Percentiles rank a stretch among this genome's conserved stretches.
These are phyloP conservation scores for Tholera decimalis DNA, from an alignment of 2,888 invertebrate species.

Conservation along the genomic window DNA sequence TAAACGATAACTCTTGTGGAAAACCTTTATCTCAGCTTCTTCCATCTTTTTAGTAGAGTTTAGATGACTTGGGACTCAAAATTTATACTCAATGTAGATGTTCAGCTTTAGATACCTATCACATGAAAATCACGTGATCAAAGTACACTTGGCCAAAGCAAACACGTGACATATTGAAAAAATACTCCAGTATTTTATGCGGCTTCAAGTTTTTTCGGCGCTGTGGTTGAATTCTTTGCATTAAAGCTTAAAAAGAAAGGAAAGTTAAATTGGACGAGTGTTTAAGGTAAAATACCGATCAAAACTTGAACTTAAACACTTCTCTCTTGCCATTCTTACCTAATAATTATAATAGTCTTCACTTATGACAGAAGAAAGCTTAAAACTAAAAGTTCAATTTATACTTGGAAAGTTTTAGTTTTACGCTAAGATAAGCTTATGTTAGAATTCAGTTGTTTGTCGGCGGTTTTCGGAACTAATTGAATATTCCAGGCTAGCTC, in stretches of 20 bases:
- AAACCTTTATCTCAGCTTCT: conserved; percentile 1
- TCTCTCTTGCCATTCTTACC: neutral
- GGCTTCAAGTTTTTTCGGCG: neutral
- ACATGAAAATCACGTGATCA: too few species aligned
- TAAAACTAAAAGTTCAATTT: neutral
- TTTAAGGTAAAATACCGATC: neutral
- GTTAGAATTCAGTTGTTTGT: neutral
- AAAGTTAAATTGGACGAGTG: neutral
- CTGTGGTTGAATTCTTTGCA: too few species aligned
- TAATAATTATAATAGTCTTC: neutral
- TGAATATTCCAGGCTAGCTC: neutral
- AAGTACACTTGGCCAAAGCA: neutral
- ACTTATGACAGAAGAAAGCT: neutral
- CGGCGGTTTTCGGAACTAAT: neutral
- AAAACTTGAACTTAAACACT: neutral
- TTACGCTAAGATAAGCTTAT: neutral
- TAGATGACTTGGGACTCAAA: too few species aligned
- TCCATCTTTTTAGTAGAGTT: too few species aligned
- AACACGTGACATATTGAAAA: too few species aligned
- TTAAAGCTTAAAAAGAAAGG: too few species aligned
- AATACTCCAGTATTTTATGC: neutral
- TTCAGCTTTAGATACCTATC: too few species aligned
- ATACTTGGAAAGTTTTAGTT: neutral
- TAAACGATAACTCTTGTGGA: neutral
- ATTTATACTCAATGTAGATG: too few species aligned